A percentile compares a stretch with the other conserved stretches of the same genome.
Evolutionary conservation across 2,797 vertebrate species (phyloP).

Genomic region (Peromyscus eremicus): DNA sequence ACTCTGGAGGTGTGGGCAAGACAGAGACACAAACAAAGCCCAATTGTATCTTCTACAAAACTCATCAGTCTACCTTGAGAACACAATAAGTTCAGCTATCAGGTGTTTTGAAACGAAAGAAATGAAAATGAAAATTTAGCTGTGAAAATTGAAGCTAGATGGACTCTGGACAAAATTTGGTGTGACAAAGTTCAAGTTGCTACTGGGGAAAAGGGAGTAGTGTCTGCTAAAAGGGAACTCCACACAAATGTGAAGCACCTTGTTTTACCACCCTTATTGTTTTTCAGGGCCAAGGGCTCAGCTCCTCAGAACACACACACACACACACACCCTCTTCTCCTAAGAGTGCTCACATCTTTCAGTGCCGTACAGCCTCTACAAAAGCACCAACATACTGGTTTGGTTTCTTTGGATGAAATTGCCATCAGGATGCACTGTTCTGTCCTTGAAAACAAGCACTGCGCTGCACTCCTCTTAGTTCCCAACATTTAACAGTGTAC

Average conservation of each 20-base stretch:
- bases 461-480: neutral
- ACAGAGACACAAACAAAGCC: neutral
- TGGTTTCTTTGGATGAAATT: neutral
- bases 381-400: neutral
- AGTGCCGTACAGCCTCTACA: neutral
- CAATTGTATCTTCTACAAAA: neutral
- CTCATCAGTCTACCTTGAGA: neutral
- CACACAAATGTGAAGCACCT: neutral
- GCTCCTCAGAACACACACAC: neutral
- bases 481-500: neutral
- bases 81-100: neutral
- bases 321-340: neutral
- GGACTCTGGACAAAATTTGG: conserved; percentile 1
- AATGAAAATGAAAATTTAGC: neutral
- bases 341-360: neutral
- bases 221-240: neutral
- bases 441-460: neutral
- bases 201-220: neutral
- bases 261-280: neutral
- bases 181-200: neutral
- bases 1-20: neutral
- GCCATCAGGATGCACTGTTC: neutral
- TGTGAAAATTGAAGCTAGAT: conserved; percentile 30
- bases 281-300: neutral
- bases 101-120: neutral